These are phyloP conservation scores for Phyllotis vaccarum DNA, from an alignment of 2,797 vertebrate species.

Conservation along the genomic window DNA sequence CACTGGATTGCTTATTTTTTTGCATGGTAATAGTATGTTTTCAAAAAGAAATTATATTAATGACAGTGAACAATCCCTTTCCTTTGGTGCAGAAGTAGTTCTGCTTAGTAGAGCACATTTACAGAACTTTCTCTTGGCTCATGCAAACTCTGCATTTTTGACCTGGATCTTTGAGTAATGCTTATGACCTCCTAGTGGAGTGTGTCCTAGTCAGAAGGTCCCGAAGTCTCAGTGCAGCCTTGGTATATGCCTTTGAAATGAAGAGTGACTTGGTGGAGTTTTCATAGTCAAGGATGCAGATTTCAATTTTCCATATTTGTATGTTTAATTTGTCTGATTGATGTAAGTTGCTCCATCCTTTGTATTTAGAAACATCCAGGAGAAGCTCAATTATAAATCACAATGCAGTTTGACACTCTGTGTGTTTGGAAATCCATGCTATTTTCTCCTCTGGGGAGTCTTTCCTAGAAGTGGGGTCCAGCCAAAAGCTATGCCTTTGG, in stretches of 20 bases:
- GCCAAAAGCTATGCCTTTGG: background rate
- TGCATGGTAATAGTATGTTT: slow-evolving; percentile 13
- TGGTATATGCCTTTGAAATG: background rate
- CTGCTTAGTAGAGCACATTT: background rate
- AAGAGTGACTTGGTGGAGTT: background rate
- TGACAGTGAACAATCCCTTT: slow-evolving; percentile 26
- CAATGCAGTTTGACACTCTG: background rate
- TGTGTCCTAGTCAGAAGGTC: background rate
- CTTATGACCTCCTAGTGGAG: background rate
- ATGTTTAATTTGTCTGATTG: background rate
- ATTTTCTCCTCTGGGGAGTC: background rate
- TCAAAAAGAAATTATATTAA: background rate
- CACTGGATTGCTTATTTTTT: background rate
- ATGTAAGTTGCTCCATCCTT: background rate
- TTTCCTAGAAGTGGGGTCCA: background rate
- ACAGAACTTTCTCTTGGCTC: background rate
- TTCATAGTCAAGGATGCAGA: background rate
- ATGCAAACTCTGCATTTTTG: background rate
- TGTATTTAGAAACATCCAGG: background rate
- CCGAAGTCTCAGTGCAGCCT: background rate
- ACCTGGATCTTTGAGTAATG: background rate
- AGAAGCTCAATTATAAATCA: background rate
- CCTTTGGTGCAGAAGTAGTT: background rate
- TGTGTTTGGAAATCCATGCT: background rate
- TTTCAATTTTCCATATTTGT: background rate